These are phyloP conservation scores for Temnothorax ravouxi DNA, from an alignment of 2,888 invertebrate genomes.

Conservation along the genomic window DNA sequence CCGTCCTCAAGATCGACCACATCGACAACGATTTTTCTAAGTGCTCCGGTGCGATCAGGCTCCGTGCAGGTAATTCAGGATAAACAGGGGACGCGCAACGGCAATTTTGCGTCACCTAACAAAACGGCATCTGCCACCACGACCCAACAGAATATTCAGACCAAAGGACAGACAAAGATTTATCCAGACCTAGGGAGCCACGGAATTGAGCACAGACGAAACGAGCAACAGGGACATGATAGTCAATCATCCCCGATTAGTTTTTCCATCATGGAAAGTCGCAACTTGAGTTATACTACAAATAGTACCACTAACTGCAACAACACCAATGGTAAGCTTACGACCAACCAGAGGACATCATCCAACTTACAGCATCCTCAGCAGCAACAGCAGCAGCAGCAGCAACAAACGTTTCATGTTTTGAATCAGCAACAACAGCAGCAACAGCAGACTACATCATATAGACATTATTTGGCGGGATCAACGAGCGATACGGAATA, in stretches of 20 bases:
- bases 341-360: slow-evolving; percentile 77
- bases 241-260: slow-evolving; percentile 92
- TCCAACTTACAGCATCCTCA: slow-evolving; percentile 77
- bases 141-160: slow-evolving; percentile 87
- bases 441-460: slow-evolving; percentile 87
- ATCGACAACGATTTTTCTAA: slow-evolving; percentile 84
- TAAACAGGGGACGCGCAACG: slow-evolving; percentile 87
- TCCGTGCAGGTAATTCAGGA: slow-evolving; percentile 77
- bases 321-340: slow-evolving; percentile 76
- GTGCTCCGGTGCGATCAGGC: slow-evolving; percentile 78
- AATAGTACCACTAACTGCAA: slow-evolving; percentile 86
- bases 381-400: slow-evolving; percentile 86
- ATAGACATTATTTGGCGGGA: slow-evolving; percentile 90
- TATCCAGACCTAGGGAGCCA: slow-evolving; percentile 89
- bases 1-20: slow-evolving; percentile 86
- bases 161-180: slow-evolving; percentile 93
- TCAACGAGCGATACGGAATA: slow-evolving; percentile 89
- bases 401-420: slow-evolving; percentile 86
- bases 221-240: slow-evolving; percentile 88
- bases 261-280: slow-evolving; percentile 92
- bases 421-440: slow-evolving; percentile 80
- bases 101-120: slow-evolving; percentile 87
- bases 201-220: slow-evolving; percentile 81
- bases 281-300: slow-evolving; percentile 89
- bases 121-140: slow-evolving; percentile 72